Evolutionary conservation across 2,888 invertebrate species (phyloP).

Genomic region (Azorinus chamasolen): DNA sequence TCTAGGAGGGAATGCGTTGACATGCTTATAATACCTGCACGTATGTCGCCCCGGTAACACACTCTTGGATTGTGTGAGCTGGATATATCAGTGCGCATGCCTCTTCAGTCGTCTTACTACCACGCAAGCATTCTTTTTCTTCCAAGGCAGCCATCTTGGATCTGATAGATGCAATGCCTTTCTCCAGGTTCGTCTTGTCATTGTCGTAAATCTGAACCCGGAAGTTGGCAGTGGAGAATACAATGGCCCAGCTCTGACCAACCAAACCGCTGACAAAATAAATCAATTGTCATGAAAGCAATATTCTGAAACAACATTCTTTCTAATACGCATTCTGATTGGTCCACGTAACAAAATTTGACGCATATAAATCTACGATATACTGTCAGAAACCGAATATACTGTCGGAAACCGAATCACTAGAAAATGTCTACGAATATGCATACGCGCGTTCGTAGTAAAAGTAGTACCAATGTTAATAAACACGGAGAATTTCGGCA

Average conservation of each 20-base stretch:
- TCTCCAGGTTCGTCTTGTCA: slow-evolving; percentile 67
- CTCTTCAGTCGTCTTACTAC: slow-evolving; percentile 90
- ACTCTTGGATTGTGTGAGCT: slow-evolving; percentile 90
- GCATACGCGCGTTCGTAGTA: too few species aligned
- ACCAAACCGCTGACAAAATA: slow-evolving; percentile 93
- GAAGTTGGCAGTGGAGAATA: slow-evolving; percentile 96
- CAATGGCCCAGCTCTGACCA: slow-evolving; percentile 98
- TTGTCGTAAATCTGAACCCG: slow-evolving; percentile 94
- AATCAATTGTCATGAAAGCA: neutral
- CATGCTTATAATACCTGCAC: too few species aligned
- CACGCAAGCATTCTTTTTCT: slow-evolving; percentile 90
- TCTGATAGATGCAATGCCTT: slow-evolving; percentile 90
- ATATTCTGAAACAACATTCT: neutral
- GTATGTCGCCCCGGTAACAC: slow-evolving; percentile 92
- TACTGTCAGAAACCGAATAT: too few species aligned
- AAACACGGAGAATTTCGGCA: too few species aligned
- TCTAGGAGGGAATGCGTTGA: too few species aligned
- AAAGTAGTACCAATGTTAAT: too few species aligned
- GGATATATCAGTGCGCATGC: slow-evolving; percentile 93
- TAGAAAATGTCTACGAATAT: too few species aligned
- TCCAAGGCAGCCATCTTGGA: slow-evolving; percentile 88
- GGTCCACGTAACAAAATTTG: too few species aligned
- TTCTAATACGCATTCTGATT: too few species aligned
- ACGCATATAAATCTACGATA: too few species aligned
- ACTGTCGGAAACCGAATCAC: too few species aligned